Evolutionary conservation across 2,797 vertebrate genomes (phyloP).

Genomic region (Gambelia wislizenii): DNA sequence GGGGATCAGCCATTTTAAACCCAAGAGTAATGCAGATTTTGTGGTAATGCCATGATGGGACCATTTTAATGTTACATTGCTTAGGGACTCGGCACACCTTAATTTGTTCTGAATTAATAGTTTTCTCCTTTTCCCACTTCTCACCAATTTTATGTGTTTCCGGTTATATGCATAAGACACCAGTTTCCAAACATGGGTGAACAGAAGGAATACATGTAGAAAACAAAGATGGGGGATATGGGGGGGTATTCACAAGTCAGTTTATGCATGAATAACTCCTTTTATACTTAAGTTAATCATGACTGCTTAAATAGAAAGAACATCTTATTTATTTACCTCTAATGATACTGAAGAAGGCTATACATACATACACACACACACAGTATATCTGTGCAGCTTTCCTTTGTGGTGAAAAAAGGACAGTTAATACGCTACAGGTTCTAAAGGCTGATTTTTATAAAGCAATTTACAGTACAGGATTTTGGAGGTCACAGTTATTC

Average conservation of each 20-base stretch:
- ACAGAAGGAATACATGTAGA: constrained; percentile 16
- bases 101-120: too few relatives aligned
- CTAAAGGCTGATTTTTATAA: constrained; percentile 67
- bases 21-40: too few relatives aligned
- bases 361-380: too few relatives aligned
- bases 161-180: not conserved
- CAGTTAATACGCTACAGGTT: constrained; percentile 63
- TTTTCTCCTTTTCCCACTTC: too few relatives aligned
- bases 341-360: constrained; percentile 56
- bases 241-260: constrained; percentile 21
- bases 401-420: constrained; percentile 48
- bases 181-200: not conserved
- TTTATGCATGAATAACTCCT: constrained; percentile 32
- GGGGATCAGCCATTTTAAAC: too few relatives aligned
- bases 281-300: constrained; percentile 44
- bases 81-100: too few relatives aligned
- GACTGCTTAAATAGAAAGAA: constrained; percentile 60
- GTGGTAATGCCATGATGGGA: too few relatives aligned
- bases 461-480: constrained; percentile 62
- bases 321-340: constrained; percentile 50
- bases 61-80: too few relatives aligned
- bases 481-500: constrained; percentile 61
- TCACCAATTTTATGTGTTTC: too few relatives aligned
- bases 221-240: constrained; percentile 55
- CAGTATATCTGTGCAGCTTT: not conserved